Evolutionary conservation across 2,797 vertebrate species (phyloP), one percentile per base, ranked within the genome.

Genomic region (Erethizon dorsatum): DNA sequence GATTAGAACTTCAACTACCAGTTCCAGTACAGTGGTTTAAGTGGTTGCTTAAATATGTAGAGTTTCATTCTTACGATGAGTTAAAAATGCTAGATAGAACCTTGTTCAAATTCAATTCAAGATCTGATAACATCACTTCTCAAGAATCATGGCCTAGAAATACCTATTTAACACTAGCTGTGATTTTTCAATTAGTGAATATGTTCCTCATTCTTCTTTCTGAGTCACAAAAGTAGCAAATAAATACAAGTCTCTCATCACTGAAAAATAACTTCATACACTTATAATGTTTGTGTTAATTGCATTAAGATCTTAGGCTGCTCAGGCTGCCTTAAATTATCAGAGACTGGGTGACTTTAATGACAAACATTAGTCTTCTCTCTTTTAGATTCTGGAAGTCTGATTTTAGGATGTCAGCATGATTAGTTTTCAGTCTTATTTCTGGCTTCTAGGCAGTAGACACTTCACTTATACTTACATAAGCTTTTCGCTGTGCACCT

Each of bases 1-100:
- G 65, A 86, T 75, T 94, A 87, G 94, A 79, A 73, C 11, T 71
- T 69, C 59, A 87, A 65, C 20, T 82, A 13, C 13, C 52, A 73
- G n/a, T 71, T 95, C 20, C 20, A 94, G 31, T 52, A 41, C 57
- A 77, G 45, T 85, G 52, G 87, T 45, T 61, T 92, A 84, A 71
- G 10, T 77, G n/a, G 26, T 7, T 87, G 20, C 65, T 88, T 80
- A 41, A 54, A 65, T 54, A n/a, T 0, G 24, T 33, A 63, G 11
- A 71, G 6, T 85, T 88, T 47, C 20, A 54, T 45, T 78, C 77
- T 89, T 52, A 26, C 83, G n/a, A 89, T 88, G 71, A 75, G 41
- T 63, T 79, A 26, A 47, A 52, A 9, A 86, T 24, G 18, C 31
- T 88, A 73, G 37, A 45, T 85, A 61, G 45, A 59, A 90, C 61